phyloP scores from a whole-genome alignment of 2,113 vertebrate species.

The Geococcyx californianus region DNA sequence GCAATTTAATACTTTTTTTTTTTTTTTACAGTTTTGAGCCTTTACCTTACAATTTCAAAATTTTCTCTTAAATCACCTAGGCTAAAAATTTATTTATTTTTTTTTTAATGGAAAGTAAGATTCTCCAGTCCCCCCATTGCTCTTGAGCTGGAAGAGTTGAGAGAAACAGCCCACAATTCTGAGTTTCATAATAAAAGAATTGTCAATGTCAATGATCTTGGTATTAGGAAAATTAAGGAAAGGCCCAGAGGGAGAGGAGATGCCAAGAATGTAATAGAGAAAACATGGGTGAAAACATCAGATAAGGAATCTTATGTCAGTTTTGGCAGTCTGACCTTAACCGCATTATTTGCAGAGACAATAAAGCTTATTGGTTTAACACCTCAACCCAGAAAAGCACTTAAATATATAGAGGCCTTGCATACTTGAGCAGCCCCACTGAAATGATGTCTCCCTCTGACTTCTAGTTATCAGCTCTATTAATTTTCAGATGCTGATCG shows the following conservation, averaged over 20 bases:
- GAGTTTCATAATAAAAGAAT: not conserved
- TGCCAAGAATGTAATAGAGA: not conserved
- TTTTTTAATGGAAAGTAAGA: not conserved
- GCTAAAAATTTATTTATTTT: not conserved
- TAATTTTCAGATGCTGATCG: not conserved
- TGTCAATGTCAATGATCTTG: not conserved
- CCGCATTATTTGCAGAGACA: not conserved
- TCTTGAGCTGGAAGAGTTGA: not conserved
- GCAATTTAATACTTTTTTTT: not conserved
- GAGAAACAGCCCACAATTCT: not conserved
- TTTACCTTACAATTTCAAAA: not conserved
- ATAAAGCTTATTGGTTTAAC: conserved; percentile 6
- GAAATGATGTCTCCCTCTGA: not conserved
- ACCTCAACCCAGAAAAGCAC: not conserved
- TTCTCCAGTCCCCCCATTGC: not conserved
- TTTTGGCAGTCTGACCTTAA: not conserved
- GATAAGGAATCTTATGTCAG: not conserved
- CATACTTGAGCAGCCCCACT: not conserved
- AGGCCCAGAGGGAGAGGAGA: not conserved
- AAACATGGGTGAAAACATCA: not conserved
- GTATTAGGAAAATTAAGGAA: not conserved
- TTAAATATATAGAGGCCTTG: not conserved
- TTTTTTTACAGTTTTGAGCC: not conserved
- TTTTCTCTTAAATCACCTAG: not conserved
- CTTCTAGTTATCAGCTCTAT: not conserved